Conservation (phyloP, 1,140 invertebrate species). For the Nasonia giraulti region DNA sequence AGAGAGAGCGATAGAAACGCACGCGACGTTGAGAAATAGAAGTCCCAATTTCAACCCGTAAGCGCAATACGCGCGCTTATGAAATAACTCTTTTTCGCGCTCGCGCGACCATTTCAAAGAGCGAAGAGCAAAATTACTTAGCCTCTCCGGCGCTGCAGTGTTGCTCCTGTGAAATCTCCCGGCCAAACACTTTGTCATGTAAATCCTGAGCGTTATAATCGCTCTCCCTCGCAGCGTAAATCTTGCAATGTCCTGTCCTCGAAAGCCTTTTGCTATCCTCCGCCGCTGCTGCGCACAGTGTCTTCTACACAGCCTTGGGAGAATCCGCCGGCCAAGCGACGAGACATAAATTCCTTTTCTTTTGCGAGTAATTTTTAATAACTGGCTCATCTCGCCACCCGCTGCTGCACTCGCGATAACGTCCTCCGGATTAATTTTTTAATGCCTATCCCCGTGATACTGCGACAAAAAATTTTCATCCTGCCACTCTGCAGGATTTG, state of each 20-base stretch:
- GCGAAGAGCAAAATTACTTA: slow-evolving; percentile 23
- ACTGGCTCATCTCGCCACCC: no score
- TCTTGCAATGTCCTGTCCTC: slow-evolving; percentile 18
- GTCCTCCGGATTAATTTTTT: neutral
- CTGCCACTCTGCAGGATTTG: no score
- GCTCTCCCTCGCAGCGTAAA: slow-evolving; percentile 25
- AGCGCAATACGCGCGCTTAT: neutral
- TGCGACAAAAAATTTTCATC: no score
- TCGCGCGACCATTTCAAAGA: neutral
- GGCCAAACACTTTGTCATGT: slow-evolving; percentile 34
- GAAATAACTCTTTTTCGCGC: neutral
- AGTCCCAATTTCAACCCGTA: neutral
- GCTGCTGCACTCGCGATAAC: no score
- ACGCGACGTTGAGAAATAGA: neutral
- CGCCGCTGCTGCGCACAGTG: neutral
- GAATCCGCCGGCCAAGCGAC: slow-evolving; percentile 8
- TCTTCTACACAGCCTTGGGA: neutral
- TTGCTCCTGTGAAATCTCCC: neutral
- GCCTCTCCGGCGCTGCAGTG: neutral
- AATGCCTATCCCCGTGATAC: no score
- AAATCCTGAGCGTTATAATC: slow-evolving; percentile 34
- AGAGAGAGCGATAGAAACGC: no score
- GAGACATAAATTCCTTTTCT: neutral
- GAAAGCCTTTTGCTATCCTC: slow-evolving; percentile 1
- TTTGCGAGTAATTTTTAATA: neutral